phyloP scores from a whole-genome alignment of 1,140 invertebrate genomes.

The Hirudo medicinalis region DNA sequence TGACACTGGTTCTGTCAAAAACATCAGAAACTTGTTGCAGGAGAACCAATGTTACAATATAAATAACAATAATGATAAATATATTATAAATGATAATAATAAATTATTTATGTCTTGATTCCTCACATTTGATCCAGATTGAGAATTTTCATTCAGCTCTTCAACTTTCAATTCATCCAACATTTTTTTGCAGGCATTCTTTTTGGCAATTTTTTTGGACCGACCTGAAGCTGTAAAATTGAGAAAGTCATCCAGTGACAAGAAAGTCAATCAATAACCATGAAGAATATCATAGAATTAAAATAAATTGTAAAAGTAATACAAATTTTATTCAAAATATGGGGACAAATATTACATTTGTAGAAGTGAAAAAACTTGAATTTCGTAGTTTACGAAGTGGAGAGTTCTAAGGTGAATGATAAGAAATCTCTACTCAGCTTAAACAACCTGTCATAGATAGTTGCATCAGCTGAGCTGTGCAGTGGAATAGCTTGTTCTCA shows the following conservation, averaged over 20 bases:
- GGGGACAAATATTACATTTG: not conserved
- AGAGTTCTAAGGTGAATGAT: not conserved
- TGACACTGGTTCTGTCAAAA: not conserved
- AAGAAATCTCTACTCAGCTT: constrained; percentile 47
- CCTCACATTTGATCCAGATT: not conserved
- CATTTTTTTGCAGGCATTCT: constrained; percentile 83
- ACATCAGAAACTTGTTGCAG: not conserved
- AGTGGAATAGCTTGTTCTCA: constrained; percentile 80
- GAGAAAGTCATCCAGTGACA: not conserved
- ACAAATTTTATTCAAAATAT: not conserved
- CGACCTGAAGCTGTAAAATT: constrained; percentile 54
- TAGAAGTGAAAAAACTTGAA: not conserved
- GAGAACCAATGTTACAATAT: not conserved
- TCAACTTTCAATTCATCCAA: constrained; percentile 24
- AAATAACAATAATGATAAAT: not conserved
- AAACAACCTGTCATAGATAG: constrained; percentile 49
- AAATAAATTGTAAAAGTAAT: not conserved
- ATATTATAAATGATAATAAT: not conserved
- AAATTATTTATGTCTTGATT: not conserved
- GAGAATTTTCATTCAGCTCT: not conserved
- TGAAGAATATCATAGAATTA: not conserved
- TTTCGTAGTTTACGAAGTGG: not conserved
- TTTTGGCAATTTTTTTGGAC: constrained; percentile 87
- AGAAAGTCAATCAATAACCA: not conserved
- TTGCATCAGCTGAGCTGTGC: constrained; percentile 51